Evolutionary conservation across 2,888 invertebrate genomes (phyloP).

Genomic region (Euplexia lucipara): DNA sequence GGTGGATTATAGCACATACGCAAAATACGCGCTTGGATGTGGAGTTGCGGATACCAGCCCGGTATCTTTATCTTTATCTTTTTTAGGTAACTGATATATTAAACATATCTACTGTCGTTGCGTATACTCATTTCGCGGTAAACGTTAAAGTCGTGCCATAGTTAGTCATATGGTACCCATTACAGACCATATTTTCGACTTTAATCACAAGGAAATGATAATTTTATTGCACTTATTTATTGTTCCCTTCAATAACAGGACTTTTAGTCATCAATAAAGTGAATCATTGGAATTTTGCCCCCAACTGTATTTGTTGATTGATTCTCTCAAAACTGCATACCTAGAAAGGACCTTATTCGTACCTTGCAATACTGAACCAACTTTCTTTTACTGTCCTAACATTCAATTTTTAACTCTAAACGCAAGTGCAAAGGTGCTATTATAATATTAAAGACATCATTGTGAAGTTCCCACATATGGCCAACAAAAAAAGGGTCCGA

Average conservation of each 20-base stretch:
- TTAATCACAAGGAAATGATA: conserved; percentile 39
- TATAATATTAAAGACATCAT: conserved; percentile 15
- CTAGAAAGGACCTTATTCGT: conserved; percentile 61
- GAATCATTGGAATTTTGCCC: conserved; percentile 61
- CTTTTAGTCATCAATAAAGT: conserved; percentile 53
- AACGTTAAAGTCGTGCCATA: conserved; percentile 13
- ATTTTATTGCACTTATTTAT: conserved; percentile 52
- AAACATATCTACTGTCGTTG: background rate
- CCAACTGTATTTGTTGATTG: conserved; percentile 62
- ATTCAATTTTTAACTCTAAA: conserved; percentile 66
- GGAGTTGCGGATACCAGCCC: too few relatives aligned
- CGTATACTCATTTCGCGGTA: conserved; percentile 3
- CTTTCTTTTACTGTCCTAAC: conserved; percentile 10
- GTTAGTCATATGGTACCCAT: conserved; percentile 12
- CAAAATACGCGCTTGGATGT: too few relatives aligned
- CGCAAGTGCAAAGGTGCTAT: conserved; percentile 53
- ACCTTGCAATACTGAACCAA: conserved; percentile 62
- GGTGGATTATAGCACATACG: too few relatives aligned
- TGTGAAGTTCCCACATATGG: conserved; percentile 70
- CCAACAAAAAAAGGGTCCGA: conserved; percentile 82
- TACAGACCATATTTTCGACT: conserved; percentile 11
- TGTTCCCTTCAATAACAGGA: conserved; percentile 42
- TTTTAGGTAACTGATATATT: background rate
- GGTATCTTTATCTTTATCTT: too few relatives aligned
- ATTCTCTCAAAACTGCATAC: conserved; percentile 72